Percentiles rank a stretch among this genome's conserved stretches.
These are phyloP conservation scores for Poecilia wingei DNA, from an alignment of 2,797 vertebrate genomes.

Conservation along the genomic window DNA sequence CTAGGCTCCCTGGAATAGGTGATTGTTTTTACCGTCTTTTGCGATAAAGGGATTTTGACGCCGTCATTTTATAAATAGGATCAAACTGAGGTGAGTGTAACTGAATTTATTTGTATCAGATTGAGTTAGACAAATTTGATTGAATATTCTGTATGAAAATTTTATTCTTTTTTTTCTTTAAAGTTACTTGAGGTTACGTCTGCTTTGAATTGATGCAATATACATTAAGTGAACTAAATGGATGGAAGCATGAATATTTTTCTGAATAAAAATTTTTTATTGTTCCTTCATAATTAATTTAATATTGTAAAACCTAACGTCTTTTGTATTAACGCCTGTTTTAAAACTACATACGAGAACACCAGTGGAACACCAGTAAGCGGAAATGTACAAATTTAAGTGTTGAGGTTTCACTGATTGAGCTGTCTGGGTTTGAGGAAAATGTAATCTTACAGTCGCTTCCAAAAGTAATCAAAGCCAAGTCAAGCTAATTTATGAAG, in stretches of 20 bases:
- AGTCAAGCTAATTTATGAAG: neutral
- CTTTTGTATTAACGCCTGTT: neutral
- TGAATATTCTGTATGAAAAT: neutral
- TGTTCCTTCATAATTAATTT: neutral
- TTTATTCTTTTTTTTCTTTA: neutral
- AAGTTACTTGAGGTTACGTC: neutral
- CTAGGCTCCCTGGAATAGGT: neutral
- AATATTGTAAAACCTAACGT: neutral
- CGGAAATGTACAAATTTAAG: neutral
- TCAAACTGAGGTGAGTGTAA: neutral
- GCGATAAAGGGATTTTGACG: neutral
- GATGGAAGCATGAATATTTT: neutral
- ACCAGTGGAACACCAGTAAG: neutral
- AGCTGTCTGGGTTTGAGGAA: neutral
- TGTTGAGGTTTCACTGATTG: neutral
- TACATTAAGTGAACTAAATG: neutral
- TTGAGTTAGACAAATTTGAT: neutral
- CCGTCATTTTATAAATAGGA: neutral
- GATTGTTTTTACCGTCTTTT: neutral
- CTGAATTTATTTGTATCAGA: neutral
- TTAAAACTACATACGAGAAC: neutral
- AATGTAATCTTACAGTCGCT: neutral
- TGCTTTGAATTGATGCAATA: neutral
- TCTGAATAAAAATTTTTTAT: neutral
- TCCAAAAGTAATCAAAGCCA: neutral